Evolutionary conservation across 2,888 invertebrate genomes (phyloP).

Genomic region (Metacarcinus magister): DNA sequence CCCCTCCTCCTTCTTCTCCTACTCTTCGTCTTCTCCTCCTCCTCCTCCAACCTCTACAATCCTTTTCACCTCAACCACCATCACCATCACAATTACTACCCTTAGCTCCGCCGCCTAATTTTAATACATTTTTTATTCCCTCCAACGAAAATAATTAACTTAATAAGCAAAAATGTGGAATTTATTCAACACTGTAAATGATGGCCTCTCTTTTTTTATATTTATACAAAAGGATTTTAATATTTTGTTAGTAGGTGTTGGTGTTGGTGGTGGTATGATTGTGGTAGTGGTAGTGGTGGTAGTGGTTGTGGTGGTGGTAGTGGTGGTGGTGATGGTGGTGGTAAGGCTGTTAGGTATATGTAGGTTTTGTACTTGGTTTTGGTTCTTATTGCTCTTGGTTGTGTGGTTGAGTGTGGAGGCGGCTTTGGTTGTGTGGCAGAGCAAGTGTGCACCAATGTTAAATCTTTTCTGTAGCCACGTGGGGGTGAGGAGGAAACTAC

Average conservation of each 20-base stretch:
- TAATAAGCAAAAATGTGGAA: constrained; percentile 18
- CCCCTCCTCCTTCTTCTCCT: not conserved
- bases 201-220: not conserved
- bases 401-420: no score
- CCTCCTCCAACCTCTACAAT: not conserved
- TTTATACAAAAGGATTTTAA: not conserved
- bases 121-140: not conserved
- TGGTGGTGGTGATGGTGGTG: not conserved
- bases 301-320: not conserved
- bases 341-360: not conserved
- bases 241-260: not conserved
- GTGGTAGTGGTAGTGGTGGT: not conserved
- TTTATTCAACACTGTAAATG: not conserved
- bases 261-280: not conserved
- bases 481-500: no score
- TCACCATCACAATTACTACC: not conserved
- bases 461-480: no score
- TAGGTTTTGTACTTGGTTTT: no score
- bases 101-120: constrained; percentile 12
- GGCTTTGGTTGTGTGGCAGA: no score
- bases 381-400: no score
- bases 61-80: not conserved
- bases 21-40: not conserved
- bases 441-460: no score
- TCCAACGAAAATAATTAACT: not conserved